Base-by-base conservation (phyloP, 2,888 invertebrate genomes). In the Apotomis capreana region DNA sequence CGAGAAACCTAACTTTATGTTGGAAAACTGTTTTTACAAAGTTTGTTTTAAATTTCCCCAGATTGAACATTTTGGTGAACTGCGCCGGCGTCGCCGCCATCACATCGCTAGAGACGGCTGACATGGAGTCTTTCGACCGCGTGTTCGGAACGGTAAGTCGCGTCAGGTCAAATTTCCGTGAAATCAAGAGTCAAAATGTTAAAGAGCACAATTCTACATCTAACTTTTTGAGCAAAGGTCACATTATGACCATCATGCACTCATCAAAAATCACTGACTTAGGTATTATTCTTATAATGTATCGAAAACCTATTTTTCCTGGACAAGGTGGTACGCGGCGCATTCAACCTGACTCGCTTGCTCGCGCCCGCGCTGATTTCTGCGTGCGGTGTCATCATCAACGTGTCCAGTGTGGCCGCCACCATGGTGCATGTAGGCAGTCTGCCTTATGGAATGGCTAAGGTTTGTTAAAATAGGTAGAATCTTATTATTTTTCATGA, bases 401-500 rank as follows among this genome's bases (percentile, higher is more conserved):
- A 96, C 83, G 94, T 96, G 2, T 96, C 96, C 37, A 95, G 95
- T 81, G 94, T 96, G 10, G 94, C 68, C 9, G 72, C 70, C 0
- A 89, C 96, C 37, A 93, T 97, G 83, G 94, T 98, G 76, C 97
- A 97, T 83, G 95, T 97, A 4, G 96, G 96, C 12, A 95, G 97
- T 3, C 86, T 98, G 70, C 96, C 97, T 0, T 98, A 98, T 84
- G 95, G 95, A 78, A 95, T 98, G 91, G 97, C 97, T 3, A 98
- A 98, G 90, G 94, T 58, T 92, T 26, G 26, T 26, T 26, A 26
- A 26, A 26, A 26, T 26, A 26, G 26, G 26, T 26, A 0, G 1
- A 26, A 26, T 26, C 26, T 26, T 2, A 26, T 26, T 26, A 26
- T 26, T 26, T 26, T 2, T 26, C 26, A 26, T 26, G 26, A 26